Evolutionary conservation across 2,797 vertebrate genomes (phyloP), one percentile per base, ranked within the genome.

Genomic region (Vipera latastei): DNA sequence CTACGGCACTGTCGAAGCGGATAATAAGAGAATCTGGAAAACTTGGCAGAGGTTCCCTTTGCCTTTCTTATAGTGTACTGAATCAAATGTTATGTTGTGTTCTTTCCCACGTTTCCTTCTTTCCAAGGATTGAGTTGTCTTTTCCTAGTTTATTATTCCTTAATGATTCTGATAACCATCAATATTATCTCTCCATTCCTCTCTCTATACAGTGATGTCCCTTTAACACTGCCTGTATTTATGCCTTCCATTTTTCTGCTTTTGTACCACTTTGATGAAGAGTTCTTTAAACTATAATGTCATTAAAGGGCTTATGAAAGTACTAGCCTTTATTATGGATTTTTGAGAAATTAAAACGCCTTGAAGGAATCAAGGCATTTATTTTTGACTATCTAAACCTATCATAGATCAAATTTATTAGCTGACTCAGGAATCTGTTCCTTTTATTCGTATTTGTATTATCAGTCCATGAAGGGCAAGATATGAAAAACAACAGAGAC

Each of bases 401-500:
- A 91, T 48, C 32, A 2, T 51, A 86, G 53, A 63, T 63, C 90
- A 91, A 2, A 28, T 53, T 91, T 48, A 86, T 26, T 57, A 26
- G 13, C 32, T 78, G n/a, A 57, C 20, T 83, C 12, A 13, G 32
- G 9, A 69, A 60, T 22, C 32, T 44, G 53, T n/a, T 86, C 38
- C 6, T 63, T 63, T 53, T 28, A 73, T 57, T 88, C 4, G 28
- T 28, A 38, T 57, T 88, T 73, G 6, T 32, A 91, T 60, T 56
- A 8, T 63, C 4, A 89, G 6, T 44, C 14, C n/a, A 22, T 85
- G 44, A 60, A 86, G 18, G 6, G 26, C 53, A 91, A 38, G 11
- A 59, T 83, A 85, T 7, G 16, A 90, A 95, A 78, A 90, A 55
- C 92, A 94, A 5, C 93, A 96, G 95, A 96, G 94, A 90, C 93